Conservation (phyloP, 2,797 vertebrate species). For the Knipowitschia caucasica region DNA sequence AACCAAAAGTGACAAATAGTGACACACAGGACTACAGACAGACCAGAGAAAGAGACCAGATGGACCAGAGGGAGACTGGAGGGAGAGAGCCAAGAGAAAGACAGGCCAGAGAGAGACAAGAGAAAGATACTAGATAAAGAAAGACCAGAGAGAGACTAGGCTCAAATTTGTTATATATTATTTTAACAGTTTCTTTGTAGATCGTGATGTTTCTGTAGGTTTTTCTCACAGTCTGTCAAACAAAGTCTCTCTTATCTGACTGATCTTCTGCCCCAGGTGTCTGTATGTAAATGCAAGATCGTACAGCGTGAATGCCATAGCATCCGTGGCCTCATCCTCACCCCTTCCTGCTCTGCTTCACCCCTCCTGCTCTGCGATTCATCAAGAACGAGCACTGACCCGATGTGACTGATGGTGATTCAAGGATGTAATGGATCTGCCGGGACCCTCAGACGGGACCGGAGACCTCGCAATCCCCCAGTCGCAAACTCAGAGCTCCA, state of each 20-base stretch:
- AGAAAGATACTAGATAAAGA: too few species aligned
- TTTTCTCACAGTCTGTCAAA: background rate
- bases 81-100: too few species aligned
- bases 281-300: background rate
- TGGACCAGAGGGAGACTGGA: too few species aligned
- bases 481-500: background rate
- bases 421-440: conserved; percentile 4
- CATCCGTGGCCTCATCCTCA: background rate
- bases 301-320: conserved; percentile 12
- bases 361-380: background rate
- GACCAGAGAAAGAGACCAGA: too few species aligned
- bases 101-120: too few species aligned
- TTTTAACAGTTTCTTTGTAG: too few species aligned
- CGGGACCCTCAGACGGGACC: conserved; percentile 1
- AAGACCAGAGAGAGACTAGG: too few species aligned
- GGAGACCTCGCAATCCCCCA: conserved; percentile 4
- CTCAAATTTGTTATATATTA: too few species aligned
- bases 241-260: conserved; percentile 4
- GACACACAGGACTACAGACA: too few species aligned
- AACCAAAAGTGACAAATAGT: too few species aligned
- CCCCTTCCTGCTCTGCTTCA: background rate
- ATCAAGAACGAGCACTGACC: conserved; percentile 4
- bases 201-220: too few species aligned
- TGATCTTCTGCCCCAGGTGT: conserved; percentile 1
- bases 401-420: conserved; percentile 6